Evolutionary conservation across 2,888 invertebrate genomes (phyloP).

Genomic region (Anoncus sp.): DNA sequence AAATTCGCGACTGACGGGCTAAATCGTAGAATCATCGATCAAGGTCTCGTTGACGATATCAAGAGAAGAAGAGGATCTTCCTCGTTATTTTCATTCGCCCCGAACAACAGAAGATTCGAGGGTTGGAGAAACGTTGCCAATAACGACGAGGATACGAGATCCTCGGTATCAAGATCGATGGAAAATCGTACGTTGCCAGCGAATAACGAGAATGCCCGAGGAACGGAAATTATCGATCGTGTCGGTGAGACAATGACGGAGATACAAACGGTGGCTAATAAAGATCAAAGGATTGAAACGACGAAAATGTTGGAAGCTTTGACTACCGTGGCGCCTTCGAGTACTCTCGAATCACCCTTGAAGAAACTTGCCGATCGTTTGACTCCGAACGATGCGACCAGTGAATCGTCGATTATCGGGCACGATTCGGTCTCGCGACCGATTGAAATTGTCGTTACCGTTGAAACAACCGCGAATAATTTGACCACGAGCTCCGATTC

Average conservation of each 20-base stretch:
- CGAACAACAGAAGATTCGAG: slow-evolving; percentile 47
- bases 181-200: slow-evolving; percentile 47
- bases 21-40: slow-evolving; percentile 71
- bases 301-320: slow-evolving; percentile 5
- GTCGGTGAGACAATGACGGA: slow-evolving; percentile 24
- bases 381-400: slow-evolving; percentile 15
- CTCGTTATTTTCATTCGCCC: background rate
- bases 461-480: no score
- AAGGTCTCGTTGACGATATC: slow-evolving; percentile 44
- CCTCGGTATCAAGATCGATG: slow-evolving; percentile 49
- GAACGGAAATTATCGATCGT: slow-evolving; percentile 11
- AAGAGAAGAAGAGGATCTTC: slow-evolving; percentile 53
- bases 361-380: background rate
- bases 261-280: slow-evolving; percentile 2
- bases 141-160: slow-evolving; percentile 44
- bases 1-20: slow-evolving; percentile 76
- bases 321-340: slow-evolving; percentile 34
- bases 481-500: background rate
- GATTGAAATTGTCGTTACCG: slow-evolving; percentile 53
- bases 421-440: background rate
- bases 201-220: slow-evolving; percentile 44
- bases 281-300: slow-evolving; percentile 14
- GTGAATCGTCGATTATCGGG: slow-evolving; percentile 1
- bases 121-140: slow-evolving; percentile 30
- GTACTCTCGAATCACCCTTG: slow-evolving; percentile 33